These are phyloP conservation scores for Lepisosteus osseus DNA, from an alignment of 2,113 vertebrate species.

Conservation along the genomic window DNA sequence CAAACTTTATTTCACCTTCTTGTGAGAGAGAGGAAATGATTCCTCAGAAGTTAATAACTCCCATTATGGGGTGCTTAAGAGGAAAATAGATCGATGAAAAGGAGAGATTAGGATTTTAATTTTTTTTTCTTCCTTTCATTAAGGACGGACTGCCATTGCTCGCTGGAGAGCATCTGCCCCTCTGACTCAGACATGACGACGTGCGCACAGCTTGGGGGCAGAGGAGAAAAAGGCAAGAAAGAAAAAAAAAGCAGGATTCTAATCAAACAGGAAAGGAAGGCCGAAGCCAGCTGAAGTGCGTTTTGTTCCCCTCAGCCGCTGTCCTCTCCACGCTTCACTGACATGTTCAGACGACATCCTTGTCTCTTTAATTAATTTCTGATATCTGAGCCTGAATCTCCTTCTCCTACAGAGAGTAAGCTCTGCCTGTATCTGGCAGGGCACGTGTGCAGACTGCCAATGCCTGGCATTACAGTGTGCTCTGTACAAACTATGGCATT, in stretches of 20 bases:
- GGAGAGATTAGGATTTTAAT: constrained; percentile 7
- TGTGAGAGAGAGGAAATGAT: neutral
- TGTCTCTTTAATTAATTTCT: constrained; percentile 19
- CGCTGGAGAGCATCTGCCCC: constrained; percentile 3
- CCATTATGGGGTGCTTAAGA: constrained; percentile 12
- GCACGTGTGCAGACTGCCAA: constrained; percentile 8
- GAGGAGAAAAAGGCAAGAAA: neutral
- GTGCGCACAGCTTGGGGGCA: neutral
- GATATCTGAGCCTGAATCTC: neutral
- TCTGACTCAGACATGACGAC: constrained; percentile 3
- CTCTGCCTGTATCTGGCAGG: neutral
- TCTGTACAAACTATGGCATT: no score
- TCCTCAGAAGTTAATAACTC: constrained; percentile 24
- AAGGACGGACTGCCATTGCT: neutral
- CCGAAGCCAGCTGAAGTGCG: neutral
- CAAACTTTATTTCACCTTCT: neutral
- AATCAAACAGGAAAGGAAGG: neutral
- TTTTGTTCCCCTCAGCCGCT: neutral
- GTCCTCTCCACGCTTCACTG: neutral
- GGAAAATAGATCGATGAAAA: constrained; percentile 21
- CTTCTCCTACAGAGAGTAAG: neutral
- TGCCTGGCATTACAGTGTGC: neutral
- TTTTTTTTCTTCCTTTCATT: neutral
- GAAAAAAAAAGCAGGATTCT: neutral
- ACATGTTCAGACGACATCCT: neutral